phyloP scores from a whole-genome alignment of 2,888 invertebrate species.

The Pandemis cinnamomeana region DNA sequence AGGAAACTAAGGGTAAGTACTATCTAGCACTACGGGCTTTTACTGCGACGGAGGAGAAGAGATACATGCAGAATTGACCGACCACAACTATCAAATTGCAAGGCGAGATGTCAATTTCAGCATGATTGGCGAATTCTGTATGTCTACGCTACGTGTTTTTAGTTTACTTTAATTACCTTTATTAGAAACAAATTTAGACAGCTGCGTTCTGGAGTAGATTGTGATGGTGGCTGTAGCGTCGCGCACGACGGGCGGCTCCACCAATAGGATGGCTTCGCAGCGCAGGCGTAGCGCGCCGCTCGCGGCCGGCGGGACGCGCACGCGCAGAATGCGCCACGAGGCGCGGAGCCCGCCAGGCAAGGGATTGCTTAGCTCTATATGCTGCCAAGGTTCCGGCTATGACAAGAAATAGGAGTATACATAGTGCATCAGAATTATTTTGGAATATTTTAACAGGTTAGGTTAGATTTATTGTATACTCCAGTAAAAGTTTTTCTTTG shows the following conservation, averaged over 20 bases:
- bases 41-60: too few species aligned
- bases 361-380: slow-evolving; percentile 66
- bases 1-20: too few species aligned
- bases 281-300: slow-evolving; percentile 73
- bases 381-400: slow-evolving; percentile 76
- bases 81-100: too few species aligned
- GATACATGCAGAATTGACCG: too few species aligned
- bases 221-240: slow-evolving; percentile 68
- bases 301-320: slow-evolving; percentile 68
- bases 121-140: too few species aligned
- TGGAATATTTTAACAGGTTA: too few species aligned
- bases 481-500: too few species aligned
- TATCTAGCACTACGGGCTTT: too few species aligned
- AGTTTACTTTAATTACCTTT: slow-evolving; percentile 54
- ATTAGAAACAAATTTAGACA: slow-evolving; percentile 78
- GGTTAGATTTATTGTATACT: too few species aligned
- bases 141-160: too few species aligned
- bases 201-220: slow-evolving; percentile 71
- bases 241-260: slow-evolving; percentile 73
- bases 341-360: slow-evolving; percentile 71
- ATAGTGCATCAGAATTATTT: too few species aligned
- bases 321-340: slow-evolving; percentile 71
- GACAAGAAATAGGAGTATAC: slow-evolving; percentile 27
- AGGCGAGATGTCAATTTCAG: too few species aligned
- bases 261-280: slow-evolving; percentile 70